Evolutionary conservation across 2,888 invertebrate species (phyloP), one percentile per base, ranked within the genome.

Genomic region (Zhengitettix transpicula): DNA sequence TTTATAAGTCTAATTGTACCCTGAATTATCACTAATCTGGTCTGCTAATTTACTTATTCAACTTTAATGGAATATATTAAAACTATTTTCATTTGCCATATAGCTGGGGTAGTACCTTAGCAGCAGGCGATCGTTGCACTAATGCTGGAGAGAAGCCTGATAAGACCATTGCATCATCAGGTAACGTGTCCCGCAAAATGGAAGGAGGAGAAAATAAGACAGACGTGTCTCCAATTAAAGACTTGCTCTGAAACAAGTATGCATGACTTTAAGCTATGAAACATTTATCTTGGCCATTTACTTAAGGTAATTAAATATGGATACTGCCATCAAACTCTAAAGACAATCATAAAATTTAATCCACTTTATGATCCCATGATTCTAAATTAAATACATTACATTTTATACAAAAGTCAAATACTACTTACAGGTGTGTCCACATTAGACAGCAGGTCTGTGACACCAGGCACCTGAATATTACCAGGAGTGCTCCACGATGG

Each of bases 161-260:
- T 10, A 40, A 10, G 1, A 56, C 11, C 10, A 42, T 40, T 16
- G 17, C 11, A 8, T 62, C 60, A 14, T 60, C 60, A 11, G 59
- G 57, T 55, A 90, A 78, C 9, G 88, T 85, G 69, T 92, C 85
- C 70, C 89, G 88, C 68, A 92, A 82, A 65, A 94, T 88, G 17
- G 89, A 89, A 1, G 91, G 87, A 0, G 94, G 92, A 0, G 92
- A 91, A 72, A 91, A 91, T 67, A 89, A 74, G 10, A 86, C 83
- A 57, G 88, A 89, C 44, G 83, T 82, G 69, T 87, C 85, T 8
- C 84, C 85, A 15, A 81, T 83, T 68, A 93, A 74, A 58, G 88
- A 87, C 78, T 92, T 92, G 73, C 92, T 92, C 89, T 90, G 80
- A 56, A 83, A 83, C 59, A 40, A 61, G 58, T 57, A 28, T 28